Evolutionary conservation across 2,888 invertebrate species (phyloP).

Genomic region (Aphelenchoides bicaudatus): DNA sequence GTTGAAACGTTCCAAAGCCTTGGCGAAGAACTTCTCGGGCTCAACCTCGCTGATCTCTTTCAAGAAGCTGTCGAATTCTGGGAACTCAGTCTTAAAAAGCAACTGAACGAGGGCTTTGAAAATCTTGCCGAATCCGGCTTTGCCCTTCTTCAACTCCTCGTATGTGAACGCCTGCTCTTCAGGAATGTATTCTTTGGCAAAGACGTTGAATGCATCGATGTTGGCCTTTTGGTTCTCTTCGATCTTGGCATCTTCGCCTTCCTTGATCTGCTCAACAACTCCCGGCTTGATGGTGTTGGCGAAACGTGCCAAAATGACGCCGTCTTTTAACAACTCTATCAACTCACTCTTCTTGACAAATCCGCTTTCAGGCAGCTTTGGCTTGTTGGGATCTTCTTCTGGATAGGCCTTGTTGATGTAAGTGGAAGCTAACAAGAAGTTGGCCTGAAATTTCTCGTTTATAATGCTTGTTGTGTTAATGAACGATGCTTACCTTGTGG

Average conservation of each 20-base stretch:
- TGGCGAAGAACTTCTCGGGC: too few relatives aligned
- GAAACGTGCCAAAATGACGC: slow-evolving; percentile 47
- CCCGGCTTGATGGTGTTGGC: slow-evolving; percentile 47
- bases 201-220: slow-evolving; percentile 49
- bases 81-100: too few relatives aligned
- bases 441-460: slow-evolving; percentile 38
- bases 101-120: slow-evolving; percentile 53
- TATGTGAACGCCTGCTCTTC: slow-evolving; percentile 45
- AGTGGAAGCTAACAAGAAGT: slow-evolving; percentile 52
- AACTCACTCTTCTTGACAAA: slow-evolving; percentile 53
- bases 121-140: slow-evolving; percentile 50
- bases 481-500: slow-evolving; percentile 2
- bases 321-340: slow-evolving; percentile 50
- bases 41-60: too few relatives aligned
- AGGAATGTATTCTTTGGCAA: slow-evolving; percentile 45
- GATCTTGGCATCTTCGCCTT: slow-evolving; percentile 53
- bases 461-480: background rate
- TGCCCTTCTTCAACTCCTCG: slow-evolving; percentile 57
- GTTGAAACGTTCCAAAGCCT: too few relatives aligned
- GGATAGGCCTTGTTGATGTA: slow-evolving; percentile 44
- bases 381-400: slow-evolving; percentile 44
- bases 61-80: too few relatives aligned
- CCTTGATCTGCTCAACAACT: slow-evolving; percentile 35
- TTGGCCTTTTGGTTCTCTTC: slow-evolving; percentile 54
- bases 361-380: slow-evolving; percentile 50